Evolutionary conservation across 2,113 vertebrate genomes (phyloP), one percentile per base, ranked within the genome.

Genomic region (Hippopotamus amphibius): DNA sequence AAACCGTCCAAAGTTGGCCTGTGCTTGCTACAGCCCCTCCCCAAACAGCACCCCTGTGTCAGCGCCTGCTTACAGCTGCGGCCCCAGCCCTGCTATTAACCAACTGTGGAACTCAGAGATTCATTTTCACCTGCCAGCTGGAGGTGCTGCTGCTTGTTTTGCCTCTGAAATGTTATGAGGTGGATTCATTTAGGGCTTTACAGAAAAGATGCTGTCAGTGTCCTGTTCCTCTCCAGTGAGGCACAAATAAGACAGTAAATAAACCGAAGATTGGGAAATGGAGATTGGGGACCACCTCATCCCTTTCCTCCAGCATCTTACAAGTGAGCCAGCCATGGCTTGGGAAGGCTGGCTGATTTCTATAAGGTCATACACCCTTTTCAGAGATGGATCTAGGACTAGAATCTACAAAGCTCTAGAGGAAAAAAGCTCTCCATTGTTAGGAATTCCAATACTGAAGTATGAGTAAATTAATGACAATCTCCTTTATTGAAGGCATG

Each of bases 1-100:
- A 80, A 48, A 22, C 14, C 33, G 0, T 5, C 30, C 21, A 15
- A 68, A 37, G 30, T 26, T 26, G 13, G 10, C 13, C 0, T 3
- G 26, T 0, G 17, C 16, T 41, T 33, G 14, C 13, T 43, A 11
- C 3, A n/a, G n/a, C 28, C 6, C 37, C 77, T 19, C 48, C 37
- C 7, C 30, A 50, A 10, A 30, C 5, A 0, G 2, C 0, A 37
- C 77, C 77, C 53, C 53, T 0, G 0, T 24, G 1, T 77, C 12
- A 12, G 74, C 48, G 21, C 33, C 57, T 53, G 48, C 65, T 11
- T 14, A 59, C 17, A 1, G 41, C 10, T 5, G 2, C 0, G 7
- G 33, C 37, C 71, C 21, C 57, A 50, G 17, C 9, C 22, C 76
- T 33, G 53, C 37, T 14, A 1, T 48, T 30, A 65, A 30, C 43